Base-by-base conservation (phyloP, 2,888 invertebrate species). In the Uropetala carovei region DNA sequence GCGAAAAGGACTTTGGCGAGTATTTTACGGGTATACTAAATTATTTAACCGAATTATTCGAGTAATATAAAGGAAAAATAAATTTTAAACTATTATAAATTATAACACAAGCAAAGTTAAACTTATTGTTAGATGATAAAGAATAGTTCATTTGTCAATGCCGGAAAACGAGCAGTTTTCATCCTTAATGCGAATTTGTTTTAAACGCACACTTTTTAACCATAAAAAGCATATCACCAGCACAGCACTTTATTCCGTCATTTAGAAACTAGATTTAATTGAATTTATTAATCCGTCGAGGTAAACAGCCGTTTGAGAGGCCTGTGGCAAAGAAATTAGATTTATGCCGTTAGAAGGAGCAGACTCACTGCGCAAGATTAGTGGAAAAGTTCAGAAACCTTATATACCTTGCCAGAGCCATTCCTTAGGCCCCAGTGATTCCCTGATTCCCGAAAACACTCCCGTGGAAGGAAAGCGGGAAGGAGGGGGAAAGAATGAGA, bases 281-380 rank as follows among this genome's bases (percentile, higher is more conserved):
- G 64, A 89, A 89, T 89, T 68, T 56, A 89, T 89, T 43, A 89
- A 64, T 64, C 89, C 43, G 64, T 0, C 30, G 89, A 64, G 89
- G 89, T 89, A 89, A 89, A 89, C 89, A 89, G 27, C 89, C 89
- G 68, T 86, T 86, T 86, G 86, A 86, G 60, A 86, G 60, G n/a
- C 56, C 64, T 43, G 58, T 30, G 43, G 89, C 89, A 68, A 68
- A 89, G 64, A 64, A 89, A 89, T 89, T 89, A 68, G 68, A 89
- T 89, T 89, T 89, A 43, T 68, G 27, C 89, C 89, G 64, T 68
- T 89, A 89, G 43, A 43, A 64, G 89, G 56, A 89, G 64, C 89
- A 86, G 86, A 30, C 60, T 86, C 86, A 64, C 43, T 60, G 89
- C 89, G 64, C 60, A 89, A 68, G 89, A 89, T 89, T 89, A 89